phyloP scores from a whole-genome alignment of 2,888 invertebrate genomes.

The Noctua fimbriata region DNA sequence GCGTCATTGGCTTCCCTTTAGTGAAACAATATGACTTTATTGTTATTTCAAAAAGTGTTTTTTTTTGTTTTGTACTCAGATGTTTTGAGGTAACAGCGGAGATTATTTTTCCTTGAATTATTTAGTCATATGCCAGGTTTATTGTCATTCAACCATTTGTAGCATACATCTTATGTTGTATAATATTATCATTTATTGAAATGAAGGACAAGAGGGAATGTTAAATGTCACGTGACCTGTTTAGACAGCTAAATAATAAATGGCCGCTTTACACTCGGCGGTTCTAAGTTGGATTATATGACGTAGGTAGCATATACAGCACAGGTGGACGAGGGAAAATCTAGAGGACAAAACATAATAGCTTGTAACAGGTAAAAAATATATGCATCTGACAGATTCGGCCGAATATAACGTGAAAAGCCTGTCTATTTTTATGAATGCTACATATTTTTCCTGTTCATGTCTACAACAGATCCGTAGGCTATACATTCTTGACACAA shows the following conservation, averaged over 20 bases:
- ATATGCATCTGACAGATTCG: not conserved
- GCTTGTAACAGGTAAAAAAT: not conserved
- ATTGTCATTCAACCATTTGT: not conserved
- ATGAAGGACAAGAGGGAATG: not conserved
- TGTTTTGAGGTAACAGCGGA: not conserved
- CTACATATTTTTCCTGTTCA: not conserved
- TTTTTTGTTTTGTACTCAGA: not conserved
- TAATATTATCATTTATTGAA: not conserved
- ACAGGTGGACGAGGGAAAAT: not conserved
- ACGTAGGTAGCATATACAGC: not conserved
- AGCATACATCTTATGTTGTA: not conserved
- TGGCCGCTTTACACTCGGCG: conserved; percentile 13
- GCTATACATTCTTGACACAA: not conserved
- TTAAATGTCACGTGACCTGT: conserved; percentile 5
- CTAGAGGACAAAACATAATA: not conserved
- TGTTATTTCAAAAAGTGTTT: not conserved
- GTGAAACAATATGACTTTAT: not conserved
- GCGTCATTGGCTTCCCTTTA: conserved; percentile 21
- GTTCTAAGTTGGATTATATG: conserved; percentile 1
- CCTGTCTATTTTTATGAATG: not conserved
- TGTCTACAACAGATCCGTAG: not conserved
- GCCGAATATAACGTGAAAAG: not conserved
- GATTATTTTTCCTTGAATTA: not conserved
- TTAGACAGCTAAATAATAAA: conserved; percentile 27
- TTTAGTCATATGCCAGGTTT: not conserved